Percentiles rank a stretch among this genome's conserved stretches.
These are phyloP conservation scores for Ophiothrix spiculata DNA, from an alignment of 35 echinoderm and acorn worm genomes.

Conservation along the genomic window DNA sequence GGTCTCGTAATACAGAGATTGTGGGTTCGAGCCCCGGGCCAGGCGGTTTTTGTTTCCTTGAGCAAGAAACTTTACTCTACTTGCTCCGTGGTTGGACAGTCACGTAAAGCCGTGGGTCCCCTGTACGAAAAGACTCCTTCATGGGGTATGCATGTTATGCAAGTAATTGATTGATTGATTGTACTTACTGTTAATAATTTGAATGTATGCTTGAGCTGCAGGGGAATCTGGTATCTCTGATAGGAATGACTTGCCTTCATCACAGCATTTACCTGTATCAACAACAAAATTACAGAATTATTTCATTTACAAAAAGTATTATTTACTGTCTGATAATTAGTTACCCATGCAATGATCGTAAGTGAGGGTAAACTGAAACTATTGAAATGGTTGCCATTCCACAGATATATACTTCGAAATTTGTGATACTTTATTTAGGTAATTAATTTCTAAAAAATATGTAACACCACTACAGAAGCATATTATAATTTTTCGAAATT, in stretches of 20 bases:
- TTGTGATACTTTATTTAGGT: too few species aligned
- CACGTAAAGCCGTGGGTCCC: neutral
- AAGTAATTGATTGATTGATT: too few species aligned
- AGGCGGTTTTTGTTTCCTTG: neutral
- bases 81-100: neutral
- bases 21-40: neutral
- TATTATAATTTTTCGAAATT: too few species aligned
- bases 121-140: neutral
- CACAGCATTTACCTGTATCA: slow-evolving; percentile 84
- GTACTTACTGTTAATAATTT: slow-evolving; percentile 85
- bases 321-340: neutral
- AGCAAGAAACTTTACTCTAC: neutral
- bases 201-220: slow-evolving; percentile 67
- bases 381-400: neutral
- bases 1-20: neutral
- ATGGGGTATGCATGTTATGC: too few species aligned
- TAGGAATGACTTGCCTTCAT: slow-evolving; percentile 92
- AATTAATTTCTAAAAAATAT: neutral
- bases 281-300: neutral
- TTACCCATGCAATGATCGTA: neutral
- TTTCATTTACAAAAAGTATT: neutral
- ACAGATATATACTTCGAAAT: neutral
- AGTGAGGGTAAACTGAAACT: neutral
- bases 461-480: neutral
- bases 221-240: slow-evolving; percentile 82